Percentiles rank a stretch among this genome's conserved stretches.
Evolutionary conservation across 2,113 vertebrate genomes (phyloP).

Genomic region (Larimichthys crocea): DNA sequence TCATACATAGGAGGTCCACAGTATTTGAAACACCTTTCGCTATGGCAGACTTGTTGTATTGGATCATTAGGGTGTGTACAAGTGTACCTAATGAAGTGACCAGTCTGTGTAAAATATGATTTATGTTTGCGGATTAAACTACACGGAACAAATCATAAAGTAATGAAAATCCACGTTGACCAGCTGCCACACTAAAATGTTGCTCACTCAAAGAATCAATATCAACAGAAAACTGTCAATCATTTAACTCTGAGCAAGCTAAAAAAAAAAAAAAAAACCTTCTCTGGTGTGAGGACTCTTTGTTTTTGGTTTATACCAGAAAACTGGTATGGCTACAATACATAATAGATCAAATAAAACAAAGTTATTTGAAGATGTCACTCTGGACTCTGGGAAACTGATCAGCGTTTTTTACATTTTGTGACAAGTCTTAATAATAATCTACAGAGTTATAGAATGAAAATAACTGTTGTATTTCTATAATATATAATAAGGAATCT

Average conservation of each 20-base stretch:
- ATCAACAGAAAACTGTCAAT: neutral
- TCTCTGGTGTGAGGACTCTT: neutral
- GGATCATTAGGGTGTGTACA: no score
- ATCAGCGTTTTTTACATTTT: neutral
- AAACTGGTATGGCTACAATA: neutral
- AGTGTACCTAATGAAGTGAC: no score
- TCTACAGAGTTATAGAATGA: no score
- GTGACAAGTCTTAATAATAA: neutral
- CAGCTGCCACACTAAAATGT: neutral
- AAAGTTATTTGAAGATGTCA: neutral
- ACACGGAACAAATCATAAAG: no score
- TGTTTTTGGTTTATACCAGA: neutral
- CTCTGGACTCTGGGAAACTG: neutral
- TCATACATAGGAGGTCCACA: no score
- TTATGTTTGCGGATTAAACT: no score
- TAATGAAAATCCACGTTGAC: neutral
- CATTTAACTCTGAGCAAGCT: neutral
- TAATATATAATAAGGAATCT: neutral
- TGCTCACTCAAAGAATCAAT: neutral
- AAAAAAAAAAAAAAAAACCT: neutral
- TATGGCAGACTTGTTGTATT: no score
- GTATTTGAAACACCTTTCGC: no score
- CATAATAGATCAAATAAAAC: neutral
- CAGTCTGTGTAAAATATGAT: no score
- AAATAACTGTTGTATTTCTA: neutral